phyloP scores from a whole-genome alignment of 37 sponge, comb jelly and placozoan species.

The Cladorhizidae sp. region DNA sequence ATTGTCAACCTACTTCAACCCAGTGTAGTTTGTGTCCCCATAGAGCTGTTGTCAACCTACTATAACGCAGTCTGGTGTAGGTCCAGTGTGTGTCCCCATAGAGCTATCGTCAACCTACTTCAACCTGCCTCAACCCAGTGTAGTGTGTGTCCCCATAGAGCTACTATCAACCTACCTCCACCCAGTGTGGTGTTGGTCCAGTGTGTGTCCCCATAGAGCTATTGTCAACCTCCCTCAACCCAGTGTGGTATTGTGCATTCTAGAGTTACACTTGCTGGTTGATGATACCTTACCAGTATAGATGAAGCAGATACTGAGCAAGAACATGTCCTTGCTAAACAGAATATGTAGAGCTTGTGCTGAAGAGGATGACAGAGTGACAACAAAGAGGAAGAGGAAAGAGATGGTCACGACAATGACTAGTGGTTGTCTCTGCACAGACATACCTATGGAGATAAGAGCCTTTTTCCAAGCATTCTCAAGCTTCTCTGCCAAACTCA shows the following conservation, averaged over 20 bases:
- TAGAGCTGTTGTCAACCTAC: no score
- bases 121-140: constrained; percentile 11
- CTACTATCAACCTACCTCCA: not conserved
- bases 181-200: not conserved
- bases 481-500: not conserved
- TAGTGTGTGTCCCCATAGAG: no score
- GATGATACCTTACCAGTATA: constrained; percentile 79
- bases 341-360: constrained; percentile 66
- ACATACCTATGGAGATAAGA: not conserved
- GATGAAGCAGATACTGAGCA: constrained; percentile 65
- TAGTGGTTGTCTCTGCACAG: no score
- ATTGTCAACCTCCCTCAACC: not conserved
- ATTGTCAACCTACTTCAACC: not conserved
- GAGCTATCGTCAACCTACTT: no score
- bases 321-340: constrained; percentile 71
- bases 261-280: not conserved
- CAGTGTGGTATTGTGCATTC: not conserved
- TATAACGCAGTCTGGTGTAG: no score
- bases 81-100: no score
- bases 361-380: not conserved
- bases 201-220: no score
- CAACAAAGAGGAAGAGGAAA: not conserved
- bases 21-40: not conserved
- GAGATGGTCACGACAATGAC: not conserved
- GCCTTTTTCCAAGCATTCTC: not conserved